Conservation (phyloP, 2,113 vertebrate genomes). For the Boulengeromyrus knoepffleri region DNA sequence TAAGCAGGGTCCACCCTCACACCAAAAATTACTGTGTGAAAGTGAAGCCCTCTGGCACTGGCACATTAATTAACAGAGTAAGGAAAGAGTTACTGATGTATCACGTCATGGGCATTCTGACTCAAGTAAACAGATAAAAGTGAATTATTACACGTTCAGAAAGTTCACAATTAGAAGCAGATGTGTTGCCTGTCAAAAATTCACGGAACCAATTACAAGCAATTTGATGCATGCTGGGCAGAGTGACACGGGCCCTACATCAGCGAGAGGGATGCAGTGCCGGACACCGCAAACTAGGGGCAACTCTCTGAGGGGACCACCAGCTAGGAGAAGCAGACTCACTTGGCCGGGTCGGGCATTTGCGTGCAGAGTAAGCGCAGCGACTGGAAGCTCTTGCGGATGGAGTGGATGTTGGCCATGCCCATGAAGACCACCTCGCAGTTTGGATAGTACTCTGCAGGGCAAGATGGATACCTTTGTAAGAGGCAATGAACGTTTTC, state of each 20-base stretch:
- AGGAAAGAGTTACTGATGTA: not conserved
- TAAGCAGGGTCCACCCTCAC: not conserved
- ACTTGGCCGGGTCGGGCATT: slow-evolving; percentile 96
- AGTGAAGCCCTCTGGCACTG: not conserved
- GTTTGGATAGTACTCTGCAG: slow-evolving; percentile 93
- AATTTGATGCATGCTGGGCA: not conserved
- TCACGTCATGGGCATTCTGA: not conserved
- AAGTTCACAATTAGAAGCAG: slow-evolving; percentile 39
- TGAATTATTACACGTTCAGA: slow-evolving; percentile 26
- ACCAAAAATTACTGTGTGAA: not conserved
- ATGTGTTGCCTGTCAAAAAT: slow-evolving; percentile 33
- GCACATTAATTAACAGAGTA: not conserved
- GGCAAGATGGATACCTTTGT: not conserved
- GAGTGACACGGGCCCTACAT: not conserved
- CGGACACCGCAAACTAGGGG: not conserved
- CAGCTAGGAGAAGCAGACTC: slow-evolving; percentile 42
- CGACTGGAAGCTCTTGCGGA: slow-evolving; percentile 96
- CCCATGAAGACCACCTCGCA: slow-evolving; percentile 98
- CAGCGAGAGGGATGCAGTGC: not conserved
- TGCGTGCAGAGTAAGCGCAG: slow-evolving; percentile 91
- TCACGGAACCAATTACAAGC: slow-evolving; percentile 10
- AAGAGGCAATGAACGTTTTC: not conserved
- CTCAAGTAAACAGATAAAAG: slow-evolving; percentile 10
- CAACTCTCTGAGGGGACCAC: not conserved
- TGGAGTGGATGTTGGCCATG: slow-evolving; percentile 98